Evolutionary conservation across 1,140 invertebrate species (phyloP).

Genomic region (Homarus americanus): DNA sequence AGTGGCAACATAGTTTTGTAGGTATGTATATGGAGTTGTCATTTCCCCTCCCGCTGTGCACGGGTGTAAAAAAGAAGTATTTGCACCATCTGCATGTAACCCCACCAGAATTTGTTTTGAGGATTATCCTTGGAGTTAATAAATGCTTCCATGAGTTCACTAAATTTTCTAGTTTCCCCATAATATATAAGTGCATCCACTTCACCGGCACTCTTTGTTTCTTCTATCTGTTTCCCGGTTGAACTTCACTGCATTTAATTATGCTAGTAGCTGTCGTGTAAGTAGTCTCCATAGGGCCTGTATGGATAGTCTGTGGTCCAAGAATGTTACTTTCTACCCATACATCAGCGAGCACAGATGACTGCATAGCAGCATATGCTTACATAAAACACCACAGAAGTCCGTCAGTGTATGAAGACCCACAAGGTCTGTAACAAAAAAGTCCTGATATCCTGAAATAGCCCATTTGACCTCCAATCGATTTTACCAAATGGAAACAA

Average conservation of each 20-base stretch:
- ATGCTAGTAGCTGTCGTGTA: background rate
- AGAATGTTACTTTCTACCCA: constrained; percentile 8
- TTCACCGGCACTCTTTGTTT: constrained; percentile 5
- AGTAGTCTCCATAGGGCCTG: constrained; percentile 7
- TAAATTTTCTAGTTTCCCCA: background rate
- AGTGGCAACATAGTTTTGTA: background rate
- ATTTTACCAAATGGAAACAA: no score
- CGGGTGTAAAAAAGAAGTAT: constrained; percentile 19
- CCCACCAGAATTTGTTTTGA: constrained; percentile 20
- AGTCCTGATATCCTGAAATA: background rate
- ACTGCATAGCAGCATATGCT: no score
- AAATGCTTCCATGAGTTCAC: background rate
- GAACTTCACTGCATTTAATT: background rate
- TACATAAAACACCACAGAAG: constrained; percentile 2
- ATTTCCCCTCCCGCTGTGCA: constrained; percentile 24
- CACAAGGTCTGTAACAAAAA: background rate
- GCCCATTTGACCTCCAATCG: constrained; percentile 29
- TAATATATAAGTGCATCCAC: background rate
- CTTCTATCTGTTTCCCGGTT: background rate
- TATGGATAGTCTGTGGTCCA: constrained; percentile 17
- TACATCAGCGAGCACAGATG: constrained; percentile 2
- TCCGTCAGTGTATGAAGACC: constrained; percentile 23
- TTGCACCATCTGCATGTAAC: constrained; percentile 28
- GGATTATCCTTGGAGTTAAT: constrained; percentile 12
- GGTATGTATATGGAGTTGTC: background rate